phyloP scores from a whole-genome alignment of 2,888 invertebrate species.

The Strigamia crassipes region DNA sequence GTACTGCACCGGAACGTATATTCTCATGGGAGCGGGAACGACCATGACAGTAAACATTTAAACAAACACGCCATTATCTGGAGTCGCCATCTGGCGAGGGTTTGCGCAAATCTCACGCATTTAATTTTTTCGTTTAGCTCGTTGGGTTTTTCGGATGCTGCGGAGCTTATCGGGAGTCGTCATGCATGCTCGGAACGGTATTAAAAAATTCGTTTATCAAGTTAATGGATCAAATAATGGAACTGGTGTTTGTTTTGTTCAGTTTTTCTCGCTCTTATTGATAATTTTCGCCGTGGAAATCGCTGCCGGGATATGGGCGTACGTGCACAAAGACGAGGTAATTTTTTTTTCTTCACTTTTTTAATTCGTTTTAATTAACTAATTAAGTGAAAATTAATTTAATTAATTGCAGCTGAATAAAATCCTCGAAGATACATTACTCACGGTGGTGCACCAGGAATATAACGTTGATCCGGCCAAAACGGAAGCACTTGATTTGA shows the following conservation, averaged over 20 bases:
- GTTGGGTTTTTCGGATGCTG: constrained; percentile 82
- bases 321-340: constrained; percentile 68
- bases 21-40: constrained; percentile 73
- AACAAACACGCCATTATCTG: not conserved
- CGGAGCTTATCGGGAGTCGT: constrained; percentile 77
- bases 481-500: constrained; percentile 69
- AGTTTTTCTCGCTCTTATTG: constrained; percentile 78
- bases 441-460: constrained; percentile 68
- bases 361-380: no score
- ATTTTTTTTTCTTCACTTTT: constrained; percentile 32
- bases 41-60: constrained; percentile 66
- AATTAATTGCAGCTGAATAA: constrained; percentile 63
- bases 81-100: not conserved
- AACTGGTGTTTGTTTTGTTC: constrained; percentile 54
- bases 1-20: constrained; percentile 72
- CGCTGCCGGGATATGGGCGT: constrained; percentile 77
- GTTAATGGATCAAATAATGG: not conserved
- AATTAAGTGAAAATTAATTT: not conserved
- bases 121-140: constrained; percentile 45
- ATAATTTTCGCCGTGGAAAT: constrained; percentile 78
- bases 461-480: constrained; percentile 62
- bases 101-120: not conserved
- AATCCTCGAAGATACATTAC: constrained; percentile 68
- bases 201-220: constrained; percentile 57
- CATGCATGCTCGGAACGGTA: constrained; percentile 76